phyloP scores from a whole-genome alignment of 2,797 vertebrate species.

The Trachops cirrhosus region DNA sequence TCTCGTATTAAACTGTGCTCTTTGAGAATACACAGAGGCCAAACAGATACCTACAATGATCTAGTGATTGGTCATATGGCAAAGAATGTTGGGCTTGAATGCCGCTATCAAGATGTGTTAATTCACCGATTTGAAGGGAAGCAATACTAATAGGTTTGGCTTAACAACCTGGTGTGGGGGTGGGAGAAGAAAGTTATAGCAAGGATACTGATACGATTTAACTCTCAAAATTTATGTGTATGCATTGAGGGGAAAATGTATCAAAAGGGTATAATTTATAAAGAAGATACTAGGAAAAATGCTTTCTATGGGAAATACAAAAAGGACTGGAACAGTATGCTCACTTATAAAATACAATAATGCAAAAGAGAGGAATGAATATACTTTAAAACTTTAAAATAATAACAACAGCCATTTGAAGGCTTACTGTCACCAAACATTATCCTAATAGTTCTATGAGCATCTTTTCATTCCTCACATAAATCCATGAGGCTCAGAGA shows the following conservation, averaged over 20 bases:
- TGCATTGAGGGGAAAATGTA: neutral
- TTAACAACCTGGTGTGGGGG: neutral
- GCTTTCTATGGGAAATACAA: neutral
- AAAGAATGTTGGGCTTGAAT: neutral
- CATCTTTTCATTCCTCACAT: neutral
- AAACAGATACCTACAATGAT: neutral
- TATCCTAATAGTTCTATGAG: neutral
- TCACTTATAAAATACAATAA: neutral
- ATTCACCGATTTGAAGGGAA: neutral
- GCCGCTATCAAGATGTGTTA: neutral
- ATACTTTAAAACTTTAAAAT: neutral
- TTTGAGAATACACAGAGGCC: neutral
- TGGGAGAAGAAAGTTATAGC: neutral
- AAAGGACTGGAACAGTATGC: neutral
- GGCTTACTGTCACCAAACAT: neutral
- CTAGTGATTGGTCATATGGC: neutral
- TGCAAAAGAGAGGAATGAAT: neutral
- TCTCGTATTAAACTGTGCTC: neutral
- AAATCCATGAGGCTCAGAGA: neutral
- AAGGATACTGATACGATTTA: neutral
- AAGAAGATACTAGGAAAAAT: neutral
- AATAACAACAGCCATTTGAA: neutral
- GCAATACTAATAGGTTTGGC: neutral
- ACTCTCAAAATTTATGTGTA: constrained; percentile 8
- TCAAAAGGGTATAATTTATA: neutral